phyloP scores from a whole-genome alignment of 2,797 vertebrate genomes.

The Sebastes cheni region DNA sequence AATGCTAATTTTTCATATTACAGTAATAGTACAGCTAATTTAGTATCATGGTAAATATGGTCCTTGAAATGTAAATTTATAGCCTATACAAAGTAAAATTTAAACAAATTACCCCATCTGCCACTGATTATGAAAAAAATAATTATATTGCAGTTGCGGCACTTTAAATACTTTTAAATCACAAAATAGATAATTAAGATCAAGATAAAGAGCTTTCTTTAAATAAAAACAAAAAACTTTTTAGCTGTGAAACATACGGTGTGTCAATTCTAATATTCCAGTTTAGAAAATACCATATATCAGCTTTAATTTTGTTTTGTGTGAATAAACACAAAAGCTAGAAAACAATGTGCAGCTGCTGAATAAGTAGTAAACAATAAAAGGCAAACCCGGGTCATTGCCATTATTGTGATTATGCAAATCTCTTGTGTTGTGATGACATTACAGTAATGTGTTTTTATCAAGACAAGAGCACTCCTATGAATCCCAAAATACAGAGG shows the following conservation, averaged over 20 bases:
- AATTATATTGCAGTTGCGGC: not conserved
- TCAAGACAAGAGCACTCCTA: not conserved
- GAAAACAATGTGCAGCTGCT: not conserved
- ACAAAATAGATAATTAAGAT: not conserved
- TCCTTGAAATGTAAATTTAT: not conserved
- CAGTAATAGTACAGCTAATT: not conserved
- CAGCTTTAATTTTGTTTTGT: not conserved
- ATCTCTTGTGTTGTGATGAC: not conserved
- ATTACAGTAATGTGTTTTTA: not conserved
- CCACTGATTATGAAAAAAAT: not conserved
- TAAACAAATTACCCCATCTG: not conserved
- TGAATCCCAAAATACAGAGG: constrained; percentile 9
- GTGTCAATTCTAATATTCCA: not conserved
- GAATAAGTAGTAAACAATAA: not conserved
- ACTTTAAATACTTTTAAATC: not conserved
- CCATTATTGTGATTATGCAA: not conserved
- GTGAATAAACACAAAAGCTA: not conserved
- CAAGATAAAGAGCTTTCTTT: not conserved
- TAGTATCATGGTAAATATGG: not conserved
- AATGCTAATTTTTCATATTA: not conserved
- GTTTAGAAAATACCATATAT: not conserved
- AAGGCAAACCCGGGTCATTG: not conserved
- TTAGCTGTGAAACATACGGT: not conserved
- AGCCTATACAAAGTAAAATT: not conserved
- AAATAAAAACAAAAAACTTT: not conserved